Evolutionary conservation across 1,140 invertebrate genomes (phyloP).

Genomic region (Tribolium castaneum): DNA sequence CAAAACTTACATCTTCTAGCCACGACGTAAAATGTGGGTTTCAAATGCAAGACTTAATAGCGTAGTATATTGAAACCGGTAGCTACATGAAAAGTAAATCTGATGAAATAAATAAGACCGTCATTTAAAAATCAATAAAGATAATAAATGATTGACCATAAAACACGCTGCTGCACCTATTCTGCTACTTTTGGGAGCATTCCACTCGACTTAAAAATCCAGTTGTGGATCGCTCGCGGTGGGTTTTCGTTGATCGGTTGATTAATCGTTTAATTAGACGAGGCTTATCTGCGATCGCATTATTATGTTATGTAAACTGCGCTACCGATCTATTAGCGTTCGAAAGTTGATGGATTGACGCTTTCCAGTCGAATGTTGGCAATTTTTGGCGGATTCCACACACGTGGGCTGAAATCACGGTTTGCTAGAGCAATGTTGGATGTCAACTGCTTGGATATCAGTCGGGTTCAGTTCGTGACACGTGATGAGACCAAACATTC

Average conservation of each 20-base stretch:
- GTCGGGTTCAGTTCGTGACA: slow-evolving; percentile 38
- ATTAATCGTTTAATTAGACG: slow-evolving; percentile 34
- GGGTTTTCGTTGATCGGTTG: background rate
- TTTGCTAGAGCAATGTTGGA: slow-evolving; percentile 26
- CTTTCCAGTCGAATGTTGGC: background rate
- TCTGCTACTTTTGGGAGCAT: too few relatives aligned
- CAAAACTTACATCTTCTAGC: background rate
- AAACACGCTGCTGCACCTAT: background rate
- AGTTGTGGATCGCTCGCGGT: background rate
- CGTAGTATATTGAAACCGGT: background rate
- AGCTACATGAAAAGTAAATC: background rate
- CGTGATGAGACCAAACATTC: slow-evolving; percentile 42
- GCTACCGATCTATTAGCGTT: slow-evolving; percentile 29
- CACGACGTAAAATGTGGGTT: background rate
- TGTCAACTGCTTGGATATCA: slow-evolving; percentile 40
- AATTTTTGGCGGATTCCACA: slow-evolving; percentile 3
- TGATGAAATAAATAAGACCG: background rate
- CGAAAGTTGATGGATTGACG: slow-evolving; percentile 12
- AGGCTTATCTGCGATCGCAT: slow-evolving; percentile 23
- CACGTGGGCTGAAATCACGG: slow-evolving; percentile 42
- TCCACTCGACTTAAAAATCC: background rate
- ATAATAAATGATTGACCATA: background rate
- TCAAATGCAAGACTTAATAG: background rate
- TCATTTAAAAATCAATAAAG: background rate
- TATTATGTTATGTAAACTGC: slow-evolving; percentile 14